Percentiles rank a stretch among this genome's conserved stretches.
phyloP scores from a whole-genome alignment of 2,797 vertebrate genomes.

The Paramormyrops hopkinsi region DNA sequence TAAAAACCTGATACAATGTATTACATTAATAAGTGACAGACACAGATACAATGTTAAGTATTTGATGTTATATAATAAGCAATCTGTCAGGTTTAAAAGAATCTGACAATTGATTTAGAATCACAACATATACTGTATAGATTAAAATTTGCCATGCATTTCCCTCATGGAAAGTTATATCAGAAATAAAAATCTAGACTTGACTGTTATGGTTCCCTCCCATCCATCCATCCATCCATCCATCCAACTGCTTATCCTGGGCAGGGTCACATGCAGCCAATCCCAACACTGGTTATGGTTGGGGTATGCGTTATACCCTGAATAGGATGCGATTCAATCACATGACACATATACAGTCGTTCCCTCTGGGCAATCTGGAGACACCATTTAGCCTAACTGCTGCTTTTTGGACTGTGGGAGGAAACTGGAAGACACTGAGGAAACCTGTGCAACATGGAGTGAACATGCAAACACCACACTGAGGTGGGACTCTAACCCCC shows the following conservation, averaged over 20 bases:
- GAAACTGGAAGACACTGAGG: not conserved
- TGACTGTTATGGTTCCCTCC: not conserved
- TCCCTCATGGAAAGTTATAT: not conserved
- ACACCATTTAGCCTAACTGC: not conserved
- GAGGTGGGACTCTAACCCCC: not conserved
- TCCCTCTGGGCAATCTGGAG: not conserved
- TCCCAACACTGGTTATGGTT: not conserved
- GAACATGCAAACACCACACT: not conserved
- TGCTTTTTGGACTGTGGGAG: not conserved
- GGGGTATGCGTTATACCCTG: not conserved
- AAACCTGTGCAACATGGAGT: not conserved
- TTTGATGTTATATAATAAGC: not conserved
- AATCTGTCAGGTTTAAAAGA: not conserved
- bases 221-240: not conserved
- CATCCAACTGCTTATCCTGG: not conserved
- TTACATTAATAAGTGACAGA: not conserved
- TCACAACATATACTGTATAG: not conserved
- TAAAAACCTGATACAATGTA: not conserved
- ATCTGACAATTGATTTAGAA: not conserved
- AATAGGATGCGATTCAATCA: not conserved
- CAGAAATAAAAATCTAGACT: not conserved
- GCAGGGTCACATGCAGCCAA: not conserved
- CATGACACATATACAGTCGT: not conserved
- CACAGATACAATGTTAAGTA: not conserved
- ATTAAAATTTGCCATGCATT: not conserved